A percentile compares a stretch with the other conserved stretches of the same genome.
These are phyloP conservation scores for Sturnira hondurensis DNA, from an alignment of 2,113 vertebrate species.

Conservation along the genomic window DNA sequence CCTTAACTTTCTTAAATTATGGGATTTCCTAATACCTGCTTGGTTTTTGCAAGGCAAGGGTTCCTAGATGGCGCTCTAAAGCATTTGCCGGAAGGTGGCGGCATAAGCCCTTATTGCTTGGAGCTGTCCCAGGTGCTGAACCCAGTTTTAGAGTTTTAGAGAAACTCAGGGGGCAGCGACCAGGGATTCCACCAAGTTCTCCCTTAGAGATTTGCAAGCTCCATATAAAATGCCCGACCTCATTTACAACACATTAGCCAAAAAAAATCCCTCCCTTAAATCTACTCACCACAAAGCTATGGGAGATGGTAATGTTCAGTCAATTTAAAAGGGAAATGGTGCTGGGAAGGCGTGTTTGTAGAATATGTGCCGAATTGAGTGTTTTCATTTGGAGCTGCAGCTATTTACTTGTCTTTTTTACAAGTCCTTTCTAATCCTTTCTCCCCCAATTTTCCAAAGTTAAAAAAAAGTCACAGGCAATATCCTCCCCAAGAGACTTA, in stretches of 20 bases:
- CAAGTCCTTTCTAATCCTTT: not conserved
- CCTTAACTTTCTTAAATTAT: not conserved
- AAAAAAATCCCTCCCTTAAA: not conserved
- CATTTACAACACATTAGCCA: not conserved
- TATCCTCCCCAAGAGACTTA: not conserved
- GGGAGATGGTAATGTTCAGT: not conserved
- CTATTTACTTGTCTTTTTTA: not conserved
- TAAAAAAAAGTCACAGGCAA: not conserved
- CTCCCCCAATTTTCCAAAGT: not conserved
- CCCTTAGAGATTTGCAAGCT: not conserved
- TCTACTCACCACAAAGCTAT: not conserved
- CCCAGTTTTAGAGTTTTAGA: not conserved
- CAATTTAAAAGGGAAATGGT: not conserved
- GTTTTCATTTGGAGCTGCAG: not conserved
- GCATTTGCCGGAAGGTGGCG: conserved; percentile 79
- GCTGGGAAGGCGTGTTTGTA: not conserved
- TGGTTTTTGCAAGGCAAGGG: not conserved
- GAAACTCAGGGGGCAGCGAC: not conserved
- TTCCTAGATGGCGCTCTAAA: conserved; percentile 21
- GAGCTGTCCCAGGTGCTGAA: conserved; percentile 78
- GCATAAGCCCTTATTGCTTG: conserved; percentile 58
- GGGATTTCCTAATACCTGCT: not conserved
- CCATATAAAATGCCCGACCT: not conserved
- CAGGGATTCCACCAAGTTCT: not conserved
- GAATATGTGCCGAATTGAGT: not conserved